Base-by-base conservation (phyloP, 1,140 invertebrate genomes). In the Oedothorax gibbosus region DNA sequence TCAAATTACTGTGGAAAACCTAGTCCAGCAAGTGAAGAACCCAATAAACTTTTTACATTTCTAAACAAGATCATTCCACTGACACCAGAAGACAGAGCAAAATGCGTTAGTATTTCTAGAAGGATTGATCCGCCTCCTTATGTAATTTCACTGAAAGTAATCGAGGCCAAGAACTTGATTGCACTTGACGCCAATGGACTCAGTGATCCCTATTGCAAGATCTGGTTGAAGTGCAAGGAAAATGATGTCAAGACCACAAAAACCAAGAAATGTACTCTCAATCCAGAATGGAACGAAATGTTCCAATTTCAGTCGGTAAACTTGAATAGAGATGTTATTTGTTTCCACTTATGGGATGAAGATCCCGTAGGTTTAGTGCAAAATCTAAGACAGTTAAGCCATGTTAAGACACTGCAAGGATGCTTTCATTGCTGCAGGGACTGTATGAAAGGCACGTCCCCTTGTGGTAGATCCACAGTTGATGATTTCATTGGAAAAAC, bases 401-500 rank as follows among this genome's bases (percentile, higher is more conserved):
- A 50, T 9, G 35, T 82, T 11, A 73, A 21, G 35, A 21, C 20
- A 10, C n/a, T 82, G 11, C 18, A 57, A 2, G 80, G 80, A 21
- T 82, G 54, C 9, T 54, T 49, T n/a, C 53, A 54, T 14, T 82
- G 72, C 11, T 82, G 68, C 50, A 14, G 11, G 14, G 80, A 82
- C 12, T 62, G 20, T 8, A 62, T 56, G 14, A 57, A 73, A n/a
- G 56, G 54, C 35, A 8, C 73, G 7, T 82, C 68, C n/a, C 5
- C 11, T 20, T 82, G 80, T 21, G n/a, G 69, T 9, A 12, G 50
- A 50, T 7, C 10, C 3, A 21, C 80, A 11, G 51, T 73, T 15
- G 57, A 82, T 56, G 80, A 82, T 65, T 82, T 82, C 20, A 21
- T 73, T 12, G 80, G 80, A 12, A 72, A 82, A 49, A 56, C 66